Base-by-base conservation (phyloP, 2,888 invertebrate species). In the Agonopterix arenella region DNA sequence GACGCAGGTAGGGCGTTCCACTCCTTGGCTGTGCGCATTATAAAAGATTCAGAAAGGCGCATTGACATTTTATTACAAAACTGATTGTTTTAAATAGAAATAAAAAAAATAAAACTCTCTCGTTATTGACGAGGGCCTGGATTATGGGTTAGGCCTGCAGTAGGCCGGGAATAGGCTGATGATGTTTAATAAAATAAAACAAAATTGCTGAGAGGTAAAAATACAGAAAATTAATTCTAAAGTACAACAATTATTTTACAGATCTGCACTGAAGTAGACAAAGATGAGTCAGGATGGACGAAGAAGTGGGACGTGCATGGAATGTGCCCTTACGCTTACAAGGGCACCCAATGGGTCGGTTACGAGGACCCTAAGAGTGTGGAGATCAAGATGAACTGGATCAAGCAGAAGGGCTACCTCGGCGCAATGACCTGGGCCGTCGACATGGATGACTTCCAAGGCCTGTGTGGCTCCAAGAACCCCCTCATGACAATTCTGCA, bases 341-440 rank as follows among this genome's bases (percentile, higher is more conserved):
- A 95, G 76, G 96, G 94, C 46, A 95, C 93, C 0, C 96, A 96
- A 69, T 97, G 97, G 97, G 95, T 97, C 11, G 97, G 97, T 3
- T 97, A 96, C 69, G 97, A 96, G 73, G 93, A 96, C 70, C 91
- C 92, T 0, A 90, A 91, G 64, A 96, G 96, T 60, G 90, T 97
- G 0, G 93, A 95, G 74, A 94, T 96, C 61, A 97, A 97, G 88
- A 96, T 97, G 95, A 93, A 97, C 71, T 97, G 92, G 89, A 95
- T 97, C 60, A 96, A 94, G 70, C 68, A 91, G 50, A 95, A 94
- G 73, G 96, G 96, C 0, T 86, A 86, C 59, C 93, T 93, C 0
- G 97, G 97, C 0, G 96, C 96, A 0, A 97, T 97, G 97, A 94
- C 93, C 11, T 97, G 97, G 97, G 97, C 97, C 18, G 93, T 97